Conservation (phyloP, 2,888 invertebrate genomes). For the Seira sanloemensis region DNA sequence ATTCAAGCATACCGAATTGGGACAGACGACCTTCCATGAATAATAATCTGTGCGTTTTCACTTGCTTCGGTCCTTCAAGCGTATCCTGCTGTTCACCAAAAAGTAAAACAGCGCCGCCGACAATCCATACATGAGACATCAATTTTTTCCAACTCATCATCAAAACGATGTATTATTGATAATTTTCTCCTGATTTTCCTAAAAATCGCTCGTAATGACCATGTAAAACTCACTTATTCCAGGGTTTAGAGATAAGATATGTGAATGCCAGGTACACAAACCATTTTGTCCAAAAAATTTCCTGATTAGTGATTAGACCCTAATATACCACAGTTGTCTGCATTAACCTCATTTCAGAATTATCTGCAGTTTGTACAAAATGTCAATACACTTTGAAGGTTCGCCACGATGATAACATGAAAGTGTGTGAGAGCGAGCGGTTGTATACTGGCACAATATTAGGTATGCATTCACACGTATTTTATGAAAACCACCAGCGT, state of each 20-base stretch:
- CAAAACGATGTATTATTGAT: constrained; percentile 21
- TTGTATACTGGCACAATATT: too few relatives aligned
- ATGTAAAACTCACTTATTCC: not conserved
- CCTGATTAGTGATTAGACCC: constrained; percentile 26
- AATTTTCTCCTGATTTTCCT: constrained; percentile 7
- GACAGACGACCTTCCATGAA: constrained; percentile 67
- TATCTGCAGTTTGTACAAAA: too few relatives aligned
- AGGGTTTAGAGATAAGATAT: constrained; percentile 17
- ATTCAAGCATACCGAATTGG: constrained; percentile 66
- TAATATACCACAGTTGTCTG: too few relatives aligned
- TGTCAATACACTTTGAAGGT: too few relatives aligned
- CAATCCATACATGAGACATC: not conserved
- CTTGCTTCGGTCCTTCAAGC: constrained; percentile 60
- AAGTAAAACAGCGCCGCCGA: too few relatives aligned
- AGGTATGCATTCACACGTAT: too few relatives aligned
- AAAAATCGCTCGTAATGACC: constrained; percentile 18
- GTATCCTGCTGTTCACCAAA: constrained; percentile 45
- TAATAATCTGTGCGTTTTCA: constrained; percentile 54
- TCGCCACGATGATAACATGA: too few relatives aligned
- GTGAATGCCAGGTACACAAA: constrained; percentile 9
- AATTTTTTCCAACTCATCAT: constrained; percentile 7
- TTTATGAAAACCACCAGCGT: too few relatives aligned
- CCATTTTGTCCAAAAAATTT: constrained; percentile 10
- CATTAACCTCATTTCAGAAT: too few relatives aligned
- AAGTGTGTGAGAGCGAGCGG: too few relatives aligned